phyloP scores from a whole-genome alignment of 2,888 invertebrate species.

The Cheilosia vulpina region DNA sequence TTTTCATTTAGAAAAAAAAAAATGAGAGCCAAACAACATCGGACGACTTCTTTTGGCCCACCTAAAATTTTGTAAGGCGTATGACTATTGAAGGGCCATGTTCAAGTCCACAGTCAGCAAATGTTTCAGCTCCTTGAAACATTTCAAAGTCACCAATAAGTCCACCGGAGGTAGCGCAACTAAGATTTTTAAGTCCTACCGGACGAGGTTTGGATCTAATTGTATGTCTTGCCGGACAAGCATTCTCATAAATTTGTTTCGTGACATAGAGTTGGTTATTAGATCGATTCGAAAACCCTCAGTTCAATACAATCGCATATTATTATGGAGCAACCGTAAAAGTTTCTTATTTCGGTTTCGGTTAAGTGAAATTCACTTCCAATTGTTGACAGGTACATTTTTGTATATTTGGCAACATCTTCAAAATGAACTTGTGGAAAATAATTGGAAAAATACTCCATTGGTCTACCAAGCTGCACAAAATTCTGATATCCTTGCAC shows the following conservation, averaged over 20 bases:
- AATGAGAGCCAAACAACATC: too few species aligned
- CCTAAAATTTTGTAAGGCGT: too few species aligned
- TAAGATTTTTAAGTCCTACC: neutral
- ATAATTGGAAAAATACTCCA: slow-evolving; percentile 18
- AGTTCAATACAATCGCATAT: neutral
- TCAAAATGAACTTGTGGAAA: neutral
- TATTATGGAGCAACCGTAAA: slow-evolving; percentile 14
- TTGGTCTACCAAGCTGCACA: slow-evolving; percentile 14
- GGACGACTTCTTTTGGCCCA: too few species aligned
- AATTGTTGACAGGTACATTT: slow-evolving; percentile 21
- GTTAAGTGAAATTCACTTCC: slow-evolving; percentile 1
- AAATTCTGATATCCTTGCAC: slow-evolving; percentile 12
- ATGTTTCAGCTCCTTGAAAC: neutral
- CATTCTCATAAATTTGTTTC: too few species aligned
- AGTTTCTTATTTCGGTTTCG: slow-evolving; percentile 12
- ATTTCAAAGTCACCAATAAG: neutral
- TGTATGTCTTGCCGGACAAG: neutral
- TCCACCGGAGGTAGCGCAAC: neutral
- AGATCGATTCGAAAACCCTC: too few species aligned
- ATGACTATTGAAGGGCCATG: neutral
- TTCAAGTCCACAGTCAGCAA: neutral
- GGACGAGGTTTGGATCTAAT: neutral
- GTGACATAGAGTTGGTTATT: too few species aligned
- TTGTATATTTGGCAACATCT: neutral
- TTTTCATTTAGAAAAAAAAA: too few species aligned